phyloP scores from a whole-genome alignment of 2,797 vertebrate genomes.

The Enteromius mattozi region DNA sequence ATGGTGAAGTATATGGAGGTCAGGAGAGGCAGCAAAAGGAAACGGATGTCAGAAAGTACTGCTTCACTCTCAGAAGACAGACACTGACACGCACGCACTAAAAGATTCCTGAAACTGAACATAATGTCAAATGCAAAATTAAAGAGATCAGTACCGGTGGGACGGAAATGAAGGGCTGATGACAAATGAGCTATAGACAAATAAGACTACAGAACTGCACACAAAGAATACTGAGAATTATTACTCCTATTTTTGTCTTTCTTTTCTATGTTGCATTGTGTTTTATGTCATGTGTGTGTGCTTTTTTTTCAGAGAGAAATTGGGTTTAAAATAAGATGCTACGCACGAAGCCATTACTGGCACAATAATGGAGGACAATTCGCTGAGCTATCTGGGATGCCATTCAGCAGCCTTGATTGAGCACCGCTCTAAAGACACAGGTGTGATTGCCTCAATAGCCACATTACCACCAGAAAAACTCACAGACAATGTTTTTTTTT shows the following conservation, averaged over 20 bases:
- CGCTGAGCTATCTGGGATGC: slow-evolving; percentile 47
- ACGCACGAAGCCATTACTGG: slow-evolving; percentile 53
- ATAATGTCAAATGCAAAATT: slow-evolving; percentile 3
- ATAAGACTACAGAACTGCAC: slow-evolving; percentile 3
- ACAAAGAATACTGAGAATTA: background rate
- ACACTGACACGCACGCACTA: slow-evolving; percentile 53
- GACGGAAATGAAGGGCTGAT: background rate
- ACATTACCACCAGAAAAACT: slow-evolving; percentile 38
- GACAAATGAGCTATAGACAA: slow-evolving; percentile 13
- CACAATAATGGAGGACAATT: slow-evolving; percentile 53
- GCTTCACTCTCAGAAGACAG: slow-evolving; percentile 73
- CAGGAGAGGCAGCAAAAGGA: slow-evolving; percentile 64
- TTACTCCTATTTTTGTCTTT: background rate
- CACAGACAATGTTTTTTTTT: background rate
- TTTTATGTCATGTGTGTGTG: slow-evolving; percentile 15
- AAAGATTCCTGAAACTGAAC: background rate
- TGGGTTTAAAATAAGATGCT: slow-evolving; percentile 45
- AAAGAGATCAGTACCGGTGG: slow-evolving; percentile 1
- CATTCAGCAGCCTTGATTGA: slow-evolving; percentile 57
- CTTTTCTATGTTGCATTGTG: slow-evolving; percentile 2
- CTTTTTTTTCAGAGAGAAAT: slow-evolving; percentile 24
- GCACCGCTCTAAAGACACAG: slow-evolving; percentile 48
- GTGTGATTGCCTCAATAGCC: slow-evolving; percentile 45
- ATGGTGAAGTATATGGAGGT: slow-evolving; percentile 59
- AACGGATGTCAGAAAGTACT: slow-evolving; percentile 64